phyloP scores from a whole-genome alignment of 2,113 vertebrate genomes.

The Ammodytes dubius region DNA sequence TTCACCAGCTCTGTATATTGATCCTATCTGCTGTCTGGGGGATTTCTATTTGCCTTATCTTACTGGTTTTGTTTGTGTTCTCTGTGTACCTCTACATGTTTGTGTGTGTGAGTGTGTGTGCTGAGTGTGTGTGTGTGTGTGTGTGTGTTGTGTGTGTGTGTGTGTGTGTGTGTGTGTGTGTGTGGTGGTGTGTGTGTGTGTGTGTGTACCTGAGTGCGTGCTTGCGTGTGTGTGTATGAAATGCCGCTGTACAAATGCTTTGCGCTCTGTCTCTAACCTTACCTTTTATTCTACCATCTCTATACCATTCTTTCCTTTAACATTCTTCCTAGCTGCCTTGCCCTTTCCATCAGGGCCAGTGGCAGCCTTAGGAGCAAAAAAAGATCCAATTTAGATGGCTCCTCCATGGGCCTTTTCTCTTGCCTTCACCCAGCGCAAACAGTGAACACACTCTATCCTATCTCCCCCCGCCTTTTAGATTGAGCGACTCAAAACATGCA shows the following conservation, averaged over 20 bases:
- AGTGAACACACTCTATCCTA: constrained; percentile 48
- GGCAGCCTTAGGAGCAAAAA: constrained; percentile 67
- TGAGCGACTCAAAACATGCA: constrained; percentile 45
- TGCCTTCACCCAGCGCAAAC: constrained; percentile 50
- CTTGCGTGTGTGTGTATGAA: constrained; percentile 6
- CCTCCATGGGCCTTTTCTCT: constrained; percentile 51
- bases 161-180: not conserved
- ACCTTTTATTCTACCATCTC: constrained; percentile 50
- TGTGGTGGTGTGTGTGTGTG: not conserved
- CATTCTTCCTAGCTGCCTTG: constrained; percentile 57
- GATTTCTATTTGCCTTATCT: constrained; percentile 66
- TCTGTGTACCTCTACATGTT: not conserved
- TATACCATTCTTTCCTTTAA: constrained; percentile 32
- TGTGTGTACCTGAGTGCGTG: not conserved
- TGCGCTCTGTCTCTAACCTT: constrained; percentile 25
- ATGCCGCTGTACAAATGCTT: too few species aligned
- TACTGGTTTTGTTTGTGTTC: not conserved
- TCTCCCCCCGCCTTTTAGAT: constrained; percentile 64
- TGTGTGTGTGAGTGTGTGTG: not conserved
- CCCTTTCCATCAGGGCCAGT: constrained; percentile 59
- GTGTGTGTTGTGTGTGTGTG: not conserved
- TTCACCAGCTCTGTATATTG: constrained; percentile 42
- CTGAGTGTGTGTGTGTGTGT: not conserved
- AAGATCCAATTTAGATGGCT: constrained; percentile 86
- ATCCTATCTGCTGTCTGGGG: constrained; percentile 49